These are phyloP conservation scores for Spodoptera picta DNA, from an alignment of 2,888 invertebrate species.

Conservation along the genomic window DNA sequence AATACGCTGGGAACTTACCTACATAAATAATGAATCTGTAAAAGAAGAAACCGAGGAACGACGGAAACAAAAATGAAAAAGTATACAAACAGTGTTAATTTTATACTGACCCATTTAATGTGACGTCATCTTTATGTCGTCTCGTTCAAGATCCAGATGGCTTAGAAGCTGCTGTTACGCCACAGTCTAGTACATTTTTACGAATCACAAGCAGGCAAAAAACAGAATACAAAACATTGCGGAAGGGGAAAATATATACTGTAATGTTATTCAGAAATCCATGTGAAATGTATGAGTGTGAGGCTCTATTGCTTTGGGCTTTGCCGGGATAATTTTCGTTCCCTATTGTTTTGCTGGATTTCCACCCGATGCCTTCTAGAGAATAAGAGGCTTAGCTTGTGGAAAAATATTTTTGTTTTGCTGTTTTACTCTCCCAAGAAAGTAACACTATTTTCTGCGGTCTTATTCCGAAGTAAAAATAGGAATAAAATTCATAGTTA, in stretches of 20 bases:
- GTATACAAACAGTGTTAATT: conserved; percentile 13
- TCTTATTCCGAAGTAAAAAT: conserved; percentile 18
- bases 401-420: conserved; percentile 57
- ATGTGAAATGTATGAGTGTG: conserved; percentile 59
- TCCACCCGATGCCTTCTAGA: conserved; percentile 61
- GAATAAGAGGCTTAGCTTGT: conserved; percentile 63
- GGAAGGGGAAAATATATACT: conserved; percentile 38
- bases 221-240: conserved; percentile 41
- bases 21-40: conserved; percentile 5
- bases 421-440: conserved; percentile 37
- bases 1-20: conserved; percentile 10
- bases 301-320: conserved; percentile 60
- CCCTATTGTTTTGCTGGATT: conserved; percentile 64
- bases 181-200: conserved; percentile 47
- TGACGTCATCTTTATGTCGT: no score
- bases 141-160: no score
- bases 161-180: neutral
- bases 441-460: conserved; percentile 32
- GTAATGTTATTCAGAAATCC: conserved; percentile 61
- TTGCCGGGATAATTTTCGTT: conserved; percentile 66
- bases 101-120: conserved; percentile 2
- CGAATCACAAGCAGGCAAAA: conserved; percentile 24
- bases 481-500: neutral
- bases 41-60: neutral
- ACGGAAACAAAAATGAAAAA: conserved; percentile 6